Evolutionary conservation across 1,140 invertebrate species (phyloP).

Genomic region (Drosophila nasuta): DNA sequence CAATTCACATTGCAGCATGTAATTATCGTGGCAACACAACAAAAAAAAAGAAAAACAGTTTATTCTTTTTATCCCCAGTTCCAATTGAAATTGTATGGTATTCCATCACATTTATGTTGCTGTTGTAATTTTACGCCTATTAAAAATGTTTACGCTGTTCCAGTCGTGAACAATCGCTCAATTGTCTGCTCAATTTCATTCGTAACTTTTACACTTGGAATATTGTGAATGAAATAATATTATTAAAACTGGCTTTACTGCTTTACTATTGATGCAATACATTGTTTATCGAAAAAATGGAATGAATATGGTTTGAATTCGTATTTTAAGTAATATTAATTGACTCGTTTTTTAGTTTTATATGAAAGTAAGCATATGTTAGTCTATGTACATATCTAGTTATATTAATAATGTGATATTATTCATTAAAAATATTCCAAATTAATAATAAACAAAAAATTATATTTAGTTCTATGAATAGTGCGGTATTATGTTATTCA

Average conservation of each 20-base stretch:
- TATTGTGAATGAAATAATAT: conserved; percentile 3
- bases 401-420: no score
- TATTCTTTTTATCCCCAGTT: neutral
- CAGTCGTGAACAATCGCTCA: conserved; percentile 27
- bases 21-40: conserved; percentile 6
- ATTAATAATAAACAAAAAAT: no score
- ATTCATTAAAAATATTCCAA: no score
- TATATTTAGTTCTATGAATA: no score
- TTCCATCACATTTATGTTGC: conserved; percentile 15
- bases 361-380: no score
- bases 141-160: conserved; percentile 45
- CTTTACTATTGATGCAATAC: neutral
- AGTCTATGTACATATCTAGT: no score
- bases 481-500: no score
- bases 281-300: neutral
- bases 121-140: conserved; percentile 34
- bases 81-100: neutral
- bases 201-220: conserved; percentile 26
- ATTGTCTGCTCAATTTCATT: conserved; percentile 57
- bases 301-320: no score
- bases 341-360: no score
- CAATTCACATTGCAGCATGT: neutral
- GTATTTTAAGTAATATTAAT: no score
- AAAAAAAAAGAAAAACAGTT: conserved; percentile 6
- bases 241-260: neutral